Base-by-base conservation (phyloP, 2,113 vertebrate species). In the Pseudorhombus dupliciocellatus region DNA sequence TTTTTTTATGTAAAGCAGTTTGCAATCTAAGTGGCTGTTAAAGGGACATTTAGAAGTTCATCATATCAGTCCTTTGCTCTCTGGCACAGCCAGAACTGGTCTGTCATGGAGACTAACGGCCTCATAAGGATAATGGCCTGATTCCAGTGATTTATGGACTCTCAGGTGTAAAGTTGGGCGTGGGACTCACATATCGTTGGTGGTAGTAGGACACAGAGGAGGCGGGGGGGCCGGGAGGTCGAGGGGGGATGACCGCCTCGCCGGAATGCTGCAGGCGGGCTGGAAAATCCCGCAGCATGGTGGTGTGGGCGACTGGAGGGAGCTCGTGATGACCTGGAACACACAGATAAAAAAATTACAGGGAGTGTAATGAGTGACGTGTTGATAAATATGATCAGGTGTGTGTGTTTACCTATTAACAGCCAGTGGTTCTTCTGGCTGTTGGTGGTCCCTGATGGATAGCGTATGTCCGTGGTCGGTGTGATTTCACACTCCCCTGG, bases 281-380 rank as follows among this genome's bases (percentile, higher is more conserved):
- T 0, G 96, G 95, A 66, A 96, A 96, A 5, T 94, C 94, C 78
- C 96, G 92, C 71, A 98, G 86, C 94, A 99, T 97, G 2, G 96
- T 98, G 25, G 96, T 98, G 81, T 98, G 97, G 24, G 96, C 94
- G 15, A 97, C 51, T 0, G 96, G 96, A 30, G 97, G 97, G 11
- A 94, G 89, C 84, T 98, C 96, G 1, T 99, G 97, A 67, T 99
- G 96, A 21, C 97, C 97, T 98, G 37, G 37, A 25, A 28, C 56
- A 66, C 48, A 59, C 28, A 76, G 65, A 80, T 8, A 66, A 52
- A 83, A 28, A 72, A 18, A 37, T 4, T 4, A 63, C 8, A 21
- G 31, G 2, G 21, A 30, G 22, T 14, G n/a, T 55, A 0, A 2
- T 21, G 28, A 34, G 7, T 12, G 55, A 48, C 7, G 20, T 58